Evolutionary conservation across 2,888 invertebrate genomes (phyloP), one percentile per base, ranked within the genome.

Genomic region (Keiferia lycopersicella): DNA sequence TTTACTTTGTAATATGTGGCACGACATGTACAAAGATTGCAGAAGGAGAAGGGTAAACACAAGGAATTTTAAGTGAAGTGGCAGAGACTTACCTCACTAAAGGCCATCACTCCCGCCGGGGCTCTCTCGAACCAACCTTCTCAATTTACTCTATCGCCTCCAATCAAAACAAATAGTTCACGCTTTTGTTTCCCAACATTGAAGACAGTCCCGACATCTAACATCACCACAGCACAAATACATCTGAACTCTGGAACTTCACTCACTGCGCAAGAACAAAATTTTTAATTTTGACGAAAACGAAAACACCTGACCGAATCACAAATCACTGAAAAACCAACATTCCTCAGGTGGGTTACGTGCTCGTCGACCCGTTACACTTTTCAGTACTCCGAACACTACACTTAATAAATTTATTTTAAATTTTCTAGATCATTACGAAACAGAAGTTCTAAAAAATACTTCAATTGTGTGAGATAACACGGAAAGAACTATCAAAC

Each of bases 81-180:
- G 66, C 65, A 71, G 72, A 76, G 73, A 91, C 93, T 93, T 87
- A 95, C 95, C 94, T 95, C 94, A 94, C 95, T 95, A 94, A 95
- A 95, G 94, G 95, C 94, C 95, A 95, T 95, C 84, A 92, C 93
- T 94, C 93, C 84, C 91, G 89, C 92, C 90, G 92, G 87, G 88
- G 86, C 87, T 87, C 89, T 86, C 88, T 87, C 88, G 88, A 83
- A 87, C 88, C 90, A 86, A 91, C 91, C 91, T 90, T 87, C 81
- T 84, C 79, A 84, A 83, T 86, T 84, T 83, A 84, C 77, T 87
- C 81, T 86, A 84, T 80, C 87, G 83, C 86, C 80, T 76, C 83
- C 81, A 86, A 87, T 87, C 90, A 91, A 92, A 92, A 92, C 91
- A 92, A 91, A 89, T 86, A 90, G 88, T 91, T 91, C 84, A 89